phyloP scores from a whole-genome alignment of 2,888 invertebrate species.

The Agrochola circellaris region DNA sequence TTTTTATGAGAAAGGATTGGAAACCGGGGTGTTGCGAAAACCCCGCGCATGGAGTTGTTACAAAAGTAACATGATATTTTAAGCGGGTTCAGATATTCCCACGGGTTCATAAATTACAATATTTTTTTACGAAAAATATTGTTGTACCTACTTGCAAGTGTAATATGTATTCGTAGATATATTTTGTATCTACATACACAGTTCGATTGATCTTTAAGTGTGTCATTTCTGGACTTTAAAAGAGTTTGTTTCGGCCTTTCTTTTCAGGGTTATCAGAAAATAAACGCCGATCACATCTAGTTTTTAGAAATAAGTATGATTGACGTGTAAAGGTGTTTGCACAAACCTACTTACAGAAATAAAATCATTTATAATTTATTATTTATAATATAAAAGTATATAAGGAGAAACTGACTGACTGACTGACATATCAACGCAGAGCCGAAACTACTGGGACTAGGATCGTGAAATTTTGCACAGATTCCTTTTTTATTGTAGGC shows the following conservation, averaged over 20 bases:
- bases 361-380: not conserved
- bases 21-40: not conserved
- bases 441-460: too few species aligned
- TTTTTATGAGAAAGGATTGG: constrained; percentile 13
- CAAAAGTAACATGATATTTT: constrained; percentile 40
- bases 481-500: too few species aligned
- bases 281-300: not conserved
- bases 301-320: not conserved
- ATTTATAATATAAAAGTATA: too few species aligned
- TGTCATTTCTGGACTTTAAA: not conserved
- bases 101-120: not conserved
- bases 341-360: too few species aligned
- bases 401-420: too few species aligned
- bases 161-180: not conserved
- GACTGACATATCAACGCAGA: too few species aligned
- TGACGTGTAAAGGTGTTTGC: too few species aligned
- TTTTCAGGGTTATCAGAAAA: not conserved
- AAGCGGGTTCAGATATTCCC: constrained; percentile 11
- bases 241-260: not conserved
- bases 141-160: not conserved
- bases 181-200: not conserved
- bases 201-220: not conserved
- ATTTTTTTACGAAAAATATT: not conserved
- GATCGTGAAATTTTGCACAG: too few species aligned
- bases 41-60: not conserved